phyloP scores from a whole-genome alignment of 2,113 vertebrate genomes.

The Phyllostomus discolor region DNA sequence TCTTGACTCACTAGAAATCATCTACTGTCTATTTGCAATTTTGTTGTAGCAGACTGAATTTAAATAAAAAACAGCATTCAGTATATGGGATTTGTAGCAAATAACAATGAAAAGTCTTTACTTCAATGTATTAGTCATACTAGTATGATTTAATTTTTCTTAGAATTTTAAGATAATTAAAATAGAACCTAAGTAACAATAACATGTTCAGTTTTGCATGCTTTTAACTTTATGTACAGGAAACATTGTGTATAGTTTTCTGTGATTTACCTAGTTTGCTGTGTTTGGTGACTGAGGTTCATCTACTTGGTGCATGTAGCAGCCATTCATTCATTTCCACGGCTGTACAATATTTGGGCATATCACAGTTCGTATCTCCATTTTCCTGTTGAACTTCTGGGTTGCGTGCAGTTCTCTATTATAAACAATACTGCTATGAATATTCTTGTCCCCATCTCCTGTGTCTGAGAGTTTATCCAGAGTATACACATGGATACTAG shows the following conservation, averaged over 20 bases:
- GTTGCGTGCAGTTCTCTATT: background rate
- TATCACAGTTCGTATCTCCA: background rate
- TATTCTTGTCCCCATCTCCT: background rate
- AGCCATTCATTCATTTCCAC: background rate
- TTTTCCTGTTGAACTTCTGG: background rate
- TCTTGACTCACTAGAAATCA: background rate
- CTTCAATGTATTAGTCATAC: background rate
- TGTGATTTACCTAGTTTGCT: background rate
- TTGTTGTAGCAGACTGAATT: background rate
- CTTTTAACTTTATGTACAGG: background rate
- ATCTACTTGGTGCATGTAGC: background rate
- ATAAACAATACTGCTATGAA: background rate
- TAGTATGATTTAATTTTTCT: background rate
- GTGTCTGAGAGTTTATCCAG: background rate
- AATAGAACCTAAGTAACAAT: background rate
- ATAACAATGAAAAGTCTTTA: background rate
- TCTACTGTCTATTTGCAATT: background rate
- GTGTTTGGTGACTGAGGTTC: background rate
- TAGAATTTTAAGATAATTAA: constrained; percentile 25
- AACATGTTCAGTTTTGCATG: background rate
- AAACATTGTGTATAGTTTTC: background rate
- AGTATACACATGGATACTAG: background rate
- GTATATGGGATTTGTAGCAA: background rate
- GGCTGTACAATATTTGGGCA: background rate
- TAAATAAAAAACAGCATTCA: background rate